These are phyloP conservation scores for Girardia tigrina DNA, from an alignment of 2,888 invertebrate genomes.

Conservation along the genomic window DNA sequence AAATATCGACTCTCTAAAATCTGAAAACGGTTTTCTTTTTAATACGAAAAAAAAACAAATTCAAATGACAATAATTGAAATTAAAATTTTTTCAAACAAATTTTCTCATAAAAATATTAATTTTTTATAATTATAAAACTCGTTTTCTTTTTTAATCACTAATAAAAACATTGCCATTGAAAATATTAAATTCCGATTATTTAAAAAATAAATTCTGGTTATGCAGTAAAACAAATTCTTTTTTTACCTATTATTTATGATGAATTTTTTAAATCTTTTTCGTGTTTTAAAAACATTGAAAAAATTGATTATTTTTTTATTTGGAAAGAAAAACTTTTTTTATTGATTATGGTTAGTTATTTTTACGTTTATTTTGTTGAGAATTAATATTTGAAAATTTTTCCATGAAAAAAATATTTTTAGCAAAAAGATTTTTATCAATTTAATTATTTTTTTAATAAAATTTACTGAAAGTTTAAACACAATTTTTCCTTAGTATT, in stretches of 20 bases:
- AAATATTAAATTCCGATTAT: neutral
- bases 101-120: neutral
- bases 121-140: neutral
- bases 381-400: neutral
- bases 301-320: neutral
- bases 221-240: neutral
- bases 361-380: neutral
- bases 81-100: neutral
- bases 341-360: neutral
- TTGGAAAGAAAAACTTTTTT: neutral
- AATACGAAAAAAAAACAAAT: neutral
- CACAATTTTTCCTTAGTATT: neutral
- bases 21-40: neutral
- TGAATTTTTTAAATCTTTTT: neutral
- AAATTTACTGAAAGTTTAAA: neutral
- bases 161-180: slow-evolving; percentile 20
- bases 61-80: neutral
- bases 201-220: slow-evolving; percentile 4
- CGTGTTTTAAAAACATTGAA: too few relatives aligned
- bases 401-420: too few relatives aligned
- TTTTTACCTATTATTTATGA: neutral
- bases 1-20: too few relatives aligned
- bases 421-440: too few relatives aligned
- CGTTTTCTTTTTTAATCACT: neutral
- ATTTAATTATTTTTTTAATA: too few relatives aligned